Conservation (phyloP, 1,140 invertebrate genomes). For the Leguminivora glycinivorella region DNA sequence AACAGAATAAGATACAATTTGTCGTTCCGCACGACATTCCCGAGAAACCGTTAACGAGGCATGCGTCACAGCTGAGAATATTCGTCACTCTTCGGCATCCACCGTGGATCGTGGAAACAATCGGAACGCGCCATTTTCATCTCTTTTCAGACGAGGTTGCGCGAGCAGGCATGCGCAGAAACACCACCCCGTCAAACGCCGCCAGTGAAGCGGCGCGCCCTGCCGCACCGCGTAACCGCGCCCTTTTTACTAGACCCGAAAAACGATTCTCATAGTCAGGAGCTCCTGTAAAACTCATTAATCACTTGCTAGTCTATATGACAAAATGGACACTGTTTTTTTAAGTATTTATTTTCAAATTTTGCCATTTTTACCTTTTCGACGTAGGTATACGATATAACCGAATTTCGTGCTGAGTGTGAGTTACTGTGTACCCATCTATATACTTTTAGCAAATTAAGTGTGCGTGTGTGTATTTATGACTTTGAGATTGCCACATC, state of each 20-base stretch:
- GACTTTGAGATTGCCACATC: slow-evolving; percentile 17
- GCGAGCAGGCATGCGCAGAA: slow-evolving; percentile 68
- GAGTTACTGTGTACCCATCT: slow-evolving; percentile 25
- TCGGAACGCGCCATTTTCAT: slow-evolving; percentile 49
- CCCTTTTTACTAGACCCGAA: slow-evolving; percentile 34
- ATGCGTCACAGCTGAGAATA: slow-evolving; percentile 47
- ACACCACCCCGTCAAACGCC: slow-evolving; percentile 49
- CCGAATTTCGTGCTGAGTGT: slow-evolving; percentile 14
- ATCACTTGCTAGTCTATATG: background rate
- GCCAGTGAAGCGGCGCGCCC: slow-evolving; percentile 55
- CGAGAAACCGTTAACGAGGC: slow-evolving; percentile 61
- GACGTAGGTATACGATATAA: slow-evolving; percentile 23
- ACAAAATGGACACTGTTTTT: background rate
- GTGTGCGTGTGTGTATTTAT: slow-evolving; percentile 16
- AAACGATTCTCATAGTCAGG: slow-evolving; percentile 35
- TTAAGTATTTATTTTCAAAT: slow-evolving; percentile 5
- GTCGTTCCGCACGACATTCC: slow-evolving; percentile 54
- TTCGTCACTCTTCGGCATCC: slow-evolving; percentile 51
- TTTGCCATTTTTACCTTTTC: background rate
- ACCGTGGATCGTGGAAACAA: slow-evolving; percentile 36
- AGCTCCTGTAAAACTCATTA: background rate
- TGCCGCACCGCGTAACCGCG: slow-evolving; percentile 54
- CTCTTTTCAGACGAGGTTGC: slow-evolving; percentile 55
- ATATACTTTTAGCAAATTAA: slow-evolving; percentile 2
- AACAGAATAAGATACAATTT: slow-evolving; percentile 70